Evolutionary conservation across 2,888 invertebrate species (phyloP), one percentile per base, ranked within the genome.

Genomic region (Tryphoninae sp.): DNA sequence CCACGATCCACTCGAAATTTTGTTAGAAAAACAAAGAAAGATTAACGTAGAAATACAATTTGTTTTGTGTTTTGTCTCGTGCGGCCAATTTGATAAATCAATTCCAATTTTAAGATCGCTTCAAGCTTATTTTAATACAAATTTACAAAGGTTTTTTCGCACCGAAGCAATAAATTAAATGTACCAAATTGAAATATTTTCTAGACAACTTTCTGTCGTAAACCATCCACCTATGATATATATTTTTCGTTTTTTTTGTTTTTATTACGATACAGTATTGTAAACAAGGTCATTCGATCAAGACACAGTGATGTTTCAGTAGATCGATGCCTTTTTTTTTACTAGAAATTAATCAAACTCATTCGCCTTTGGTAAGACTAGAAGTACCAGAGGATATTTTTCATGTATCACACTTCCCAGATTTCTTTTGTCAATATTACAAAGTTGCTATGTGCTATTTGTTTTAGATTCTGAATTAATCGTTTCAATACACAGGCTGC

Each of bases 281-380:
- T 59, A 67, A 75, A 75, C 55, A 68, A 59, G 53, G 40, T 78
- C 53, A 22, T 64, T 59, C 65, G 51, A 75, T 81, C 78, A 65
- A 55, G 51, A 74, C 72, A 76, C 62, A 77, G 77, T 75, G n/a
- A 69, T 71, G 64, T 64, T 40, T 33, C 33, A 2, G 55, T 65
- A 53, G 49, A 75, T 75, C 74, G 65, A 67, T 55, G 71, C 49
- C 33, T 67, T 26, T 2, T 59, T 11, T 16, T 55, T 76, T 69
- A 58, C 61, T 72, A 72, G 51, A 76, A 80, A 78, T 72, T 26
- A 76, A 80, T 76, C 40, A 72, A 83, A 80, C 81, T 78, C 67
- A 76, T 73, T 84, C 73, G 78, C 83, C 81, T 83, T 84, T 82
- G 83, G 85, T 81, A 85, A 84, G 86, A 87, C 86, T 87, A 86